These are phyloP conservation scores for Bothrops jararaca DNA, from an alignment of 2,113 vertebrate species.

Conservation along the genomic window DNA sequence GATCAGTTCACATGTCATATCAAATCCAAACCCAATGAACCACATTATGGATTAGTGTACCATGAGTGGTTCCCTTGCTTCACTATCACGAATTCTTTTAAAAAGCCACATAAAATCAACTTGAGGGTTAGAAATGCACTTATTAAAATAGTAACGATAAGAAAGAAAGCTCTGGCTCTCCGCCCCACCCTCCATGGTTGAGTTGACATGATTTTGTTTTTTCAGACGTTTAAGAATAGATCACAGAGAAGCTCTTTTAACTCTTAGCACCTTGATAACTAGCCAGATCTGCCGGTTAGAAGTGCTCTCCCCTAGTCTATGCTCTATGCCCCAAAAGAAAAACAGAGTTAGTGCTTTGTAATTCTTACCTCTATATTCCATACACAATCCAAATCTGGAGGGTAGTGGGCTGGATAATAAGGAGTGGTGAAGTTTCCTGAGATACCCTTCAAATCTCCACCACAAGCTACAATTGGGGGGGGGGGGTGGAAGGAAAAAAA, in stretches of 20 bases:
- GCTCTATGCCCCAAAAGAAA: background rate
- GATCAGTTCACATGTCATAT: no score
- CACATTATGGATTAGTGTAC: background rate
- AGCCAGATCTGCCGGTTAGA: no score
- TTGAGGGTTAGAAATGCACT: background rate
- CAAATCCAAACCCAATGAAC: background rate
- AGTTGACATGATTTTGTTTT: background rate
- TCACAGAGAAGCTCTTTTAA: background rate
- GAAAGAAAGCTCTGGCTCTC: background rate
- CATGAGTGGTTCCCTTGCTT: background rate
- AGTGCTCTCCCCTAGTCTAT: no score
- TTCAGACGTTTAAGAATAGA: background rate
- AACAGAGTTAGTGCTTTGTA: accelerated
- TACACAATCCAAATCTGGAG: constrained; percentile 72
- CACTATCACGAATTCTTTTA: background rate
- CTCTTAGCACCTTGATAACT: background rate
- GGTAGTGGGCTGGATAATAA: constrained; percentile 87
- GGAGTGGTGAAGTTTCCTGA: constrained; percentile 79
- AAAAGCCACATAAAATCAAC: background rate
- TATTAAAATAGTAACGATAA: background rate
- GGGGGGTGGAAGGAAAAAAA: background rate
- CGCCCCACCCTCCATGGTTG: background rate
- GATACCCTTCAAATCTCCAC: constrained; percentile 63
- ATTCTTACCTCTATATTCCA: constrained; percentile 86
- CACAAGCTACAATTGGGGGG: constrained; percentile 63